Evolutionary conservation across 2,888 invertebrate species (phyloP), one percentile per base, ranked within the genome.

Genomic region (Drosophila atroscutellata): DNA sequence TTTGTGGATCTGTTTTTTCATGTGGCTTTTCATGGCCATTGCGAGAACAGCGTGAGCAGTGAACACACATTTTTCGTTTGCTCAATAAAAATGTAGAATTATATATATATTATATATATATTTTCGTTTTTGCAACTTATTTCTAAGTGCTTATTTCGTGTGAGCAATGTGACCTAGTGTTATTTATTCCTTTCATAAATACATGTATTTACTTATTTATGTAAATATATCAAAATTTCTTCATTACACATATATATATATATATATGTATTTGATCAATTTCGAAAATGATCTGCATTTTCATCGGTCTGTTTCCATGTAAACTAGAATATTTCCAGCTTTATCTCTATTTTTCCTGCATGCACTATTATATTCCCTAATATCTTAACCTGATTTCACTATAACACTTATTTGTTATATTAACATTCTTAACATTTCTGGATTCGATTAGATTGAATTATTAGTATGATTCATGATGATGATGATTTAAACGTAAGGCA

Each of bases 1-100:
- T 42, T 30, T 79, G 39, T 62, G 11, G 28, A 34, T 79, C 32
- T 62, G 11, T 32, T 39, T 54, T 45, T 54, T 65, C 30, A 39
- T 58, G 52, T 26, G n/a, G 47, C 24, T 61, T 67, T 69, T 69
- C 78, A 64, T 32, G 66, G 68, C 60, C 71, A 59, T 54, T 28
- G 49, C 13, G 34, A 63, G 59, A 51, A 69, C 11, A 54, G 26
- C 28, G 26, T 65, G 51, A 63, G 52, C 51, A 55, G 58, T 68
- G 60, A 71, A 81, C n/a, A 77, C 58, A 81, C 52, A 74, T 59
- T 71, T 67, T 57, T 51, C 51, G 37, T 55, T 28, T 63, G 56
- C 85, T 64, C 63, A 63, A 73, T 75, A 73, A 81, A 80, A 63
- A 58, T 72, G 15, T 73, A 62, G 56, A 78, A 81, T 61, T 67